Conservation (phyloP, 1,140 invertebrate genomes). For the Danaus melanippus region DNA sequence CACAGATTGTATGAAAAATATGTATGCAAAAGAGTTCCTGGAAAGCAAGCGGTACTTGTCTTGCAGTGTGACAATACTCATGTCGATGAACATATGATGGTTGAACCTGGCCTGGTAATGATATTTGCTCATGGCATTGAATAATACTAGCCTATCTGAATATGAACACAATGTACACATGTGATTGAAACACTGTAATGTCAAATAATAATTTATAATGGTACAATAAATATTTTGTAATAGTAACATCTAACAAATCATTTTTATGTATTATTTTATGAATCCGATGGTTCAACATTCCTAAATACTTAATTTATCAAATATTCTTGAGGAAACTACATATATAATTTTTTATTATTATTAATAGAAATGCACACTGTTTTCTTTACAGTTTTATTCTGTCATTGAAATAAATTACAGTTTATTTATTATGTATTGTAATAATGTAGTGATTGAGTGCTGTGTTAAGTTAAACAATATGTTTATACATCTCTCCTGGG, state of each 20-base stretch:
- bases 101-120: conserved; percentile 97
- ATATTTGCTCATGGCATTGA: conserved; percentile 98
- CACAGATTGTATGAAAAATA: conserved; percentile 89
- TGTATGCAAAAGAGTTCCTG: conserved; percentile 93
- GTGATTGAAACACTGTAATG: conserved; percentile 2
- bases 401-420: too few relatives aligned
- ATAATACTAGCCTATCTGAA: conserved; percentile 46
- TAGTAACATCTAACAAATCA: too few relatives aligned
- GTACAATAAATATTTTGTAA: conserved; percentile 1
- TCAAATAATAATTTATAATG: background rate
- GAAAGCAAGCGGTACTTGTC: conserved; percentile 95
- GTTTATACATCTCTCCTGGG: background rate
- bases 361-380: too few relatives aligned
- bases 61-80: conserved; percentile 95
- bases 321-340: too few relatives aligned
- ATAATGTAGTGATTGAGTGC: conserved; percentile 20
- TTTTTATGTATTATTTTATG: background rate
- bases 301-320: conserved; percentile 8
- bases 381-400: too few relatives aligned
- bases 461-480: conserved; percentile 19
- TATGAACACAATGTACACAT: conserved; percentile 11
- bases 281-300: conserved; percentile 16
- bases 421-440: conserved; percentile 7
- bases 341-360: too few relatives aligned
- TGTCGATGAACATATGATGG: conserved; percentile 95